Conservation (phyloP, 1,140 invertebrate genomes). For the Melipona quadrifasciata region DNA sequence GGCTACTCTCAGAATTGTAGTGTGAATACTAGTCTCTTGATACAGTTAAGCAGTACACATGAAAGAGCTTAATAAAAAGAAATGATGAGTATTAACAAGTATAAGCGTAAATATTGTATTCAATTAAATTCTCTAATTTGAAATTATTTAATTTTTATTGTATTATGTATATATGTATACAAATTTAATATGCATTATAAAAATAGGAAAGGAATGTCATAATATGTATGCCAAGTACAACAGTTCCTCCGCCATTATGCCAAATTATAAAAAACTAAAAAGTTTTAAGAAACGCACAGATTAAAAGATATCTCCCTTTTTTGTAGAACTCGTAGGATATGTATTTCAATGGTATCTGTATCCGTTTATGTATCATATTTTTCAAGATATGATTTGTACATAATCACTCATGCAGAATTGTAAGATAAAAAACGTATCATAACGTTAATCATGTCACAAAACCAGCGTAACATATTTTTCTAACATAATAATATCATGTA, state of each 20-base stretch:
- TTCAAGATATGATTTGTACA: conserved; percentile 37
- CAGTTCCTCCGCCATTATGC: conserved; percentile 42
- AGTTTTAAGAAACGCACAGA: neutral
- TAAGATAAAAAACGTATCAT: neutral
- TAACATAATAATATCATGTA: conserved; percentile 29
- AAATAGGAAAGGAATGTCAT: neutral
- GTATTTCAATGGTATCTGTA: conserved; percentile 29
- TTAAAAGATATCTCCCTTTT: neutral
- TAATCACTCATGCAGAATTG: conserved; percentile 18
- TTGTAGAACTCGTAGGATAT: neutral
- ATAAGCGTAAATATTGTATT: neutral
- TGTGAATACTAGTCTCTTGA: neutral
- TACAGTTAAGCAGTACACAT: neutral
- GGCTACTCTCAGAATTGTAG: conserved; percentile 8
- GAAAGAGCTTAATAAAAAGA: neutral
- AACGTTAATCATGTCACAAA: neutral
- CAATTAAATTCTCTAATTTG: neutral
- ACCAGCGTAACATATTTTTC: conserved; percentile 51
- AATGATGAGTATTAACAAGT: conserved; percentile 17
- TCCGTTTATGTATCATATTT: conserved; percentile 1
- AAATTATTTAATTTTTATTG: neutral
- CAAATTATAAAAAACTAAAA: conserved; percentile 32
- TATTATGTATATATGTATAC: neutral
- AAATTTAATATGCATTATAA: conserved; percentile 10
- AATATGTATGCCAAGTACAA: conserved; percentile 23